Percentiles rank a stretch among this genome's conserved stretches.
phyloP scores from a whole-genome alignment of 2,888 invertebrate species.

The Autographa gamma region DNA sequence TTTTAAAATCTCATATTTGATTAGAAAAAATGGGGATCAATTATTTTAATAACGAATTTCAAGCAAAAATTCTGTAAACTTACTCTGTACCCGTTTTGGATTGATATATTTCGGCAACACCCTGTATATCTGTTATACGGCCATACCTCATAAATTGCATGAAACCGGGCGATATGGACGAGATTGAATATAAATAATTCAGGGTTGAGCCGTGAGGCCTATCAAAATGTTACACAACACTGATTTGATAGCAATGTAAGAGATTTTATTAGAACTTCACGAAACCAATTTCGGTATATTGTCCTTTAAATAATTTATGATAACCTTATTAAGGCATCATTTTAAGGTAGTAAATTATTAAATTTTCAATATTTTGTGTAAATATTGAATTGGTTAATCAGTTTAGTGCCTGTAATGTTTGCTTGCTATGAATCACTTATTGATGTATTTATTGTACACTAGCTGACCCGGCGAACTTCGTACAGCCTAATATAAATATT shows the following conservation, averaged over 20 bases:
- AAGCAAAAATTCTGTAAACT: no score
- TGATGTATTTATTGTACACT: no score
- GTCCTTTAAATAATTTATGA: conserved; percentile 53
- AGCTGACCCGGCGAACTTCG: no score
- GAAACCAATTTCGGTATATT: conserved; percentile 51
- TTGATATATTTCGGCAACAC: no score
- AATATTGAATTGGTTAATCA: not conserved
- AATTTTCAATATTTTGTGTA: not conserved
- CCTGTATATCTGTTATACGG: conserved; percentile 31
- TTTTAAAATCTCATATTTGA: no score
- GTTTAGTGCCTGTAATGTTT: not conserved
- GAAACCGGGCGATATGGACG: conserved; percentile 40
- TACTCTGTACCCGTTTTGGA: no score
- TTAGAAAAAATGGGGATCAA: no score
- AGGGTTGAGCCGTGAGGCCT: conserved; percentile 30
- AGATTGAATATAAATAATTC: conserved; percentile 71
- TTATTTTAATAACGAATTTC: no score
- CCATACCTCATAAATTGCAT: conserved; percentile 59
- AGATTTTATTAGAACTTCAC: conserved; percentile 47
- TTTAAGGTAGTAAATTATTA: not conserved
- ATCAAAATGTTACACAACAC: conserved; percentile 43
- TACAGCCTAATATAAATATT: no score
- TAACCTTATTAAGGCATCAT: conserved; percentile 15
- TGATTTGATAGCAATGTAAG: conserved; percentile 42
- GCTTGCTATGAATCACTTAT: no score